Percentiles rank a stretch among this genome's conserved stretches.
phyloP scores from a whole-genome alignment of 2,113 vertebrate species.

The Athene cunicularia region DNA sequence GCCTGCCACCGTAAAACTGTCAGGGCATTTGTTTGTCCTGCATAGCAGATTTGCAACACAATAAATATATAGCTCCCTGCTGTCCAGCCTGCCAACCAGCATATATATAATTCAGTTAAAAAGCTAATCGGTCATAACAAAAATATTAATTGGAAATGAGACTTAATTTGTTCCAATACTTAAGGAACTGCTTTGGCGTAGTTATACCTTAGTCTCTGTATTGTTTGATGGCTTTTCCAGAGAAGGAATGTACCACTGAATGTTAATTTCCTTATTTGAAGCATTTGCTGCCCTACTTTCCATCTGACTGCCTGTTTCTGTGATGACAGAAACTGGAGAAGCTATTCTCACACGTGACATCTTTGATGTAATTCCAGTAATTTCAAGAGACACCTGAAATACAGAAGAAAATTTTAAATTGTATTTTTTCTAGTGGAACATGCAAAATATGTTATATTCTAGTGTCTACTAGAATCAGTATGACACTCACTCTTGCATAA shows the following conservation, averaged over 20 bases:
- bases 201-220: slow-evolving; percentile 73
- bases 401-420: not conserved
- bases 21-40: not conserved
- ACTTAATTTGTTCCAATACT: not conserved
- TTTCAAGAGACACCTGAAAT: slow-evolving; percentile 36
- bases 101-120: not conserved
- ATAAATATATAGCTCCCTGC: not conserved
- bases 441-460: not conserved
- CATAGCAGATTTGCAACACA: not conserved
- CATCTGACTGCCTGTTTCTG: not conserved
- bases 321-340: not conserved
- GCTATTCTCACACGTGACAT: not conserved
- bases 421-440: not conserved
- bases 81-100: not conserved
- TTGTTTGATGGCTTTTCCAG: slow-evolving; percentile 46
- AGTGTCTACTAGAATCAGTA: not conserved
- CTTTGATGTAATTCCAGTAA: not conserved
- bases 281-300: slow-evolving; percentile 40
- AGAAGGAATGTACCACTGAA: slow-evolving; percentile 82
- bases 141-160: not conserved
- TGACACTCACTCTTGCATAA: not conserved
- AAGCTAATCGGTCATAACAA: not conserved
- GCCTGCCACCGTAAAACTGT: not conserved
- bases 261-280: slow-evolving; percentile 71
- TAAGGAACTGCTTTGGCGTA: not conserved